phyloP scores from a whole-genome alignment of 2,113 vertebrate species.

The Eolophus roseicapilla region DNA sequence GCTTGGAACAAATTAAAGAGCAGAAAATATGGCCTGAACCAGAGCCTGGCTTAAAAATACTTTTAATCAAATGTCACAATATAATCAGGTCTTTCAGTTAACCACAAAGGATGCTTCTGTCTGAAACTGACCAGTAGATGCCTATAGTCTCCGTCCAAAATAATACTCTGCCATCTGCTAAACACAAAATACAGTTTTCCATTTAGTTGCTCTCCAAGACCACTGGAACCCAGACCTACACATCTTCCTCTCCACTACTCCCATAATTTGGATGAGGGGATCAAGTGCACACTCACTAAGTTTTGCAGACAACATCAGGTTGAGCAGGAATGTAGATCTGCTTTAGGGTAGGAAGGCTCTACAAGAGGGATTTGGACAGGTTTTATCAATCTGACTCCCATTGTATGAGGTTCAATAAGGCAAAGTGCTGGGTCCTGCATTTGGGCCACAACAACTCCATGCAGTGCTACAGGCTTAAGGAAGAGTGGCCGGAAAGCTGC shows the following conservation, averaged over 20 bases:
- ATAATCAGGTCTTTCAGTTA: neutral
- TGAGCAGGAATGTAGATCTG: neutral
- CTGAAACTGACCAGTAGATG: neutral
- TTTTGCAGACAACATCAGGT: neutral
- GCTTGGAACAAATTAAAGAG: neutral
- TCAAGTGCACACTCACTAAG: neutral
- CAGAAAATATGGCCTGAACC: neutral
- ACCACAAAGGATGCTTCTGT: neutral
- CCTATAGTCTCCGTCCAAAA: neutral
- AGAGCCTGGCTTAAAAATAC: neutral
- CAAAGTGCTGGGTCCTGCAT: neutral
- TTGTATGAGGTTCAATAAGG: neutral
- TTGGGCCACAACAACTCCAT: neutral
- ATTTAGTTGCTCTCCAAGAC: neutral
- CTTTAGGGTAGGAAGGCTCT: neutral
- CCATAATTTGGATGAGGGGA: neutral
- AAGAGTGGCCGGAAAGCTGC: neutral
- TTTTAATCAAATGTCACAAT: neutral
- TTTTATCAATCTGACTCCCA: accelerated
- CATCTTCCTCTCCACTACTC: neutral
- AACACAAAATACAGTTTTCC: neutral
- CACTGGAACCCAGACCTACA: neutral
- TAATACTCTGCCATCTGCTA: neutral
- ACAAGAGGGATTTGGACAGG: neutral
- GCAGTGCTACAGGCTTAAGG: neutral